phyloP scores from a whole-genome alignment of 2,113 vertebrate species.

The Nibea albiflora region DNA sequence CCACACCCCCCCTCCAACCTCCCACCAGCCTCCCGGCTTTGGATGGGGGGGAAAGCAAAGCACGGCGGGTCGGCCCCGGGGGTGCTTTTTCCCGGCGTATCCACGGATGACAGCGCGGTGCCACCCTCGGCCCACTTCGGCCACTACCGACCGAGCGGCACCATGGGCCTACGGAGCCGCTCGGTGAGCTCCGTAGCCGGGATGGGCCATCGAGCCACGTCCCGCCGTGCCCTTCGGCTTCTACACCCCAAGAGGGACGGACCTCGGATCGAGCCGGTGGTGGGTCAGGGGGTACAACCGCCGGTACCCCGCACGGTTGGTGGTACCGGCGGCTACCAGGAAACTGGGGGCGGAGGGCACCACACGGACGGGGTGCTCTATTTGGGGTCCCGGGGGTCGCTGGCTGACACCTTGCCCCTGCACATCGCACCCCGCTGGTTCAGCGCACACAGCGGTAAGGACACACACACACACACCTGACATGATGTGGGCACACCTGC shows the following conservation, averaged over 20 bases:
- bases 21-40: slow-evolving; percentile 59
- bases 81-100: slow-evolving; percentile 92
- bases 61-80: slow-evolving; percentile 90
- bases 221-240: slow-evolving; percentile 91
- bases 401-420: slow-evolving; percentile 96
- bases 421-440: slow-evolving; percentile 98
- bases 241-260: slow-evolving; percentile 88
- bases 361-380: slow-evolving; percentile 97
- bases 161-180: slow-evolving; percentile 96
- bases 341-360: slow-evolving; percentile 90
- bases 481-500: slow-evolving; percentile 59
- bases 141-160: slow-evolving; percentile 91
- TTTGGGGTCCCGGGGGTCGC: slow-evolving; percentile 95
- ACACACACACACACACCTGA: slow-evolving; percentile 6
- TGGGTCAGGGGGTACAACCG: slow-evolving; percentile 86
- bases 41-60: slow-evolving; percentile 97
- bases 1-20: slow-evolving; percentile 62
- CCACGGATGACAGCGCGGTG: slow-evolving; percentile 95
- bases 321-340: slow-evolving; percentile 89
- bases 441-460: slow-evolving; percentile 96
- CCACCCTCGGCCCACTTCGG: slow-evolving; percentile 92
- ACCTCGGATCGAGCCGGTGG: slow-evolving; percentile 89
- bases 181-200: slow-evolving; percentile 96
- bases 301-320: slow-evolving; percentile 87
- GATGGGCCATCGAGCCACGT: slow-evolving; percentile 92